Evolutionary conservation across 2,888 invertebrate genomes (phyloP).

Genomic region (Ornithoptera alexandrae): DNA sequence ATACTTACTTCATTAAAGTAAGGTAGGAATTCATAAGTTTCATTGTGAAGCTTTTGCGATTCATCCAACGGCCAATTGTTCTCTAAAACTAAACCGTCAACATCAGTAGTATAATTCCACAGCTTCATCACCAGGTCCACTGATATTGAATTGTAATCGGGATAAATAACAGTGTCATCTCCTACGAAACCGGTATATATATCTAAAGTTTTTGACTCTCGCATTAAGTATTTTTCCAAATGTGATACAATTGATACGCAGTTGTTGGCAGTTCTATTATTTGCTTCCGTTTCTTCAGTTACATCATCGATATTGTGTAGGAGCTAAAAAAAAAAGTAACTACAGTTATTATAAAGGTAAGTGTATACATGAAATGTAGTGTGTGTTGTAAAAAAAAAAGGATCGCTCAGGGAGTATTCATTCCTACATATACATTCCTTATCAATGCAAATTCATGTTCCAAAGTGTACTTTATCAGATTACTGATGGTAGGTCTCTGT

Average conservation of each 20-base stretch:
- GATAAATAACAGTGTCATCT: constrained; percentile 51
- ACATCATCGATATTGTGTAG: constrained; percentile 34
- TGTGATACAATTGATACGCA: constrained; percentile 35
- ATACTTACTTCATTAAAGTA: constrained; percentile 74
- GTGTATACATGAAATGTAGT: too few relatives aligned
- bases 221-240: constrained; percentile 40
- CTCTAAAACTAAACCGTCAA: constrained; percentile 73
- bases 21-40: constrained; percentile 57
- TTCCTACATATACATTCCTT: too few relatives aligned
- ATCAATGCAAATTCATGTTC: too few relatives aligned
- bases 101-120: constrained; percentile 47
- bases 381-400: too few relatives aligned
- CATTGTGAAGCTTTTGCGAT: constrained; percentile 53
- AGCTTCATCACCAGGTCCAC: constrained; percentile 48
- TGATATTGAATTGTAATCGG: constrained; percentile 47
- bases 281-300: constrained; percentile 32
- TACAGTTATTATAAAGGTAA: too few relatives aligned
- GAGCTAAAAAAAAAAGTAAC: constrained; percentile 46
- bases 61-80: constrained; percentile 80
- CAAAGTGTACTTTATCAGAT: too few relatives aligned
- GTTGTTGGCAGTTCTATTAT: constrained; percentile 26
- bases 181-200: constrained; percentile 51
- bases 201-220: constrained; percentile 37
- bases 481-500: too few relatives aligned
- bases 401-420: too few relatives aligned